phyloP scores from a whole-genome alignment of 2,888 invertebrate genomes.

The Sinohyriopsis cumingii region DNA sequence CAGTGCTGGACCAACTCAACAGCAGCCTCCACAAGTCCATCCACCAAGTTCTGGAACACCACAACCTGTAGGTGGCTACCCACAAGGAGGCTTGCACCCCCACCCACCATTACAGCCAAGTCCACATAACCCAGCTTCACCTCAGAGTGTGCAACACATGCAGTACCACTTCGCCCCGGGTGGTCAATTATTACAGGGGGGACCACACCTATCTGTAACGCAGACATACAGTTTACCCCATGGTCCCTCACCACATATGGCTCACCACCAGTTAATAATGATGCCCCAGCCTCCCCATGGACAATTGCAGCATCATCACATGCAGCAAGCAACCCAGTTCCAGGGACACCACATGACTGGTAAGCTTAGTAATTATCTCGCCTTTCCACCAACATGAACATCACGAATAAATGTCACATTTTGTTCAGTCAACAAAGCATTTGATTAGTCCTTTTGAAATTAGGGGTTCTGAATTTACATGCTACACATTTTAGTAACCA shows the following conservation, averaged over 20 bases:
- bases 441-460: too few species aligned
- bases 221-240: slow-evolving; percentile 32
- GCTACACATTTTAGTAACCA: too few species aligned
- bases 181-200: slow-evolving; percentile 18
- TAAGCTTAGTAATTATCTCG: slow-evolving; percentile 14
- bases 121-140: slow-evolving; percentile 56
- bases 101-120: slow-evolving; percentile 55
- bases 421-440: too few species aligned
- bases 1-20: slow-evolving; percentile 13
- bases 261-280: slow-evolving; percentile 46
- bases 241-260: slow-evolving; percentile 26
- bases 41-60: slow-evolving; percentile 55
- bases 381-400: neutral
- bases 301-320: slow-evolving; percentile 42
- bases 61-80: slow-evolving; percentile 40
- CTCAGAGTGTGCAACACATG: slow-evolving; percentile 37
- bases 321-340: slow-evolving; percentile 47
- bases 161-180: slow-evolving; percentile 27
- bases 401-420: too few species aligned
- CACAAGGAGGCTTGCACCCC: slow-evolving; percentile 31
- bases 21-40: slow-evolving; percentile 41
- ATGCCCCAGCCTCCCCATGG: slow-evolving; percentile 43
- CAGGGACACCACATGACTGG: slow-evolving; percentile 52
- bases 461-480: too few species aligned
- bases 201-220: slow-evolving; percentile 24